A percentile compares a stretch with the other conserved stretches of the same genome.
phyloP scores from a whole-genome alignment of 2,797 vertebrate species.

The Hapalemur alaotrensis region DNA sequence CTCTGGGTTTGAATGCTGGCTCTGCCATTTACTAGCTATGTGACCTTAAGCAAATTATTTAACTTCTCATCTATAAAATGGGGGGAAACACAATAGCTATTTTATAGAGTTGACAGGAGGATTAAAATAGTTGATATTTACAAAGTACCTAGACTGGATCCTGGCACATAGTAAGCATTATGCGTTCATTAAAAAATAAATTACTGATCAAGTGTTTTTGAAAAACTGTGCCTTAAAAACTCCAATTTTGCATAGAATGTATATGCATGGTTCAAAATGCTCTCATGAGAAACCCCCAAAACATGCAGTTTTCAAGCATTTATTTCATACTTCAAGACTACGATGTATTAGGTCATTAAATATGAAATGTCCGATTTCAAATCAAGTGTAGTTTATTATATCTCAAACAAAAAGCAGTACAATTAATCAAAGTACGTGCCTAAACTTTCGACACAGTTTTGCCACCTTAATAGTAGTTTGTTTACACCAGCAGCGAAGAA shows the following conservation, averaged over 20 bases:
- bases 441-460: no score
- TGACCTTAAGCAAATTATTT: neutral
- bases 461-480: no score
- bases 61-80: neutral
- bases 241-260: neutral
- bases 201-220: neutral
- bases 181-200: neutral
- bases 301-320: neutral
- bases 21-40: neutral
- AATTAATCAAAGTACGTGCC: no score
- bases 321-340: neutral
- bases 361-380: no score
- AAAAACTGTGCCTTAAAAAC: slow-evolving; percentile 10
- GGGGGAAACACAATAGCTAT: neutral
- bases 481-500: no score
- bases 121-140: neutral
- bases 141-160: neutral
- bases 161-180: neutral
- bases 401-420: no score
- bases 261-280: neutral
- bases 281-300: neutral
- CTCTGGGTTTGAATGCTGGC: neutral
- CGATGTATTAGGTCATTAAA: no score
- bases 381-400: no score
- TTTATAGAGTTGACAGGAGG: neutral